A percentile compares a stretch with the other conserved stretches of the same genome.
These are phyloP conservation scores for Amphiprion percula DNA, from an alignment of 2,113 vertebrate species.

Conservation along the genomic window DNA sequence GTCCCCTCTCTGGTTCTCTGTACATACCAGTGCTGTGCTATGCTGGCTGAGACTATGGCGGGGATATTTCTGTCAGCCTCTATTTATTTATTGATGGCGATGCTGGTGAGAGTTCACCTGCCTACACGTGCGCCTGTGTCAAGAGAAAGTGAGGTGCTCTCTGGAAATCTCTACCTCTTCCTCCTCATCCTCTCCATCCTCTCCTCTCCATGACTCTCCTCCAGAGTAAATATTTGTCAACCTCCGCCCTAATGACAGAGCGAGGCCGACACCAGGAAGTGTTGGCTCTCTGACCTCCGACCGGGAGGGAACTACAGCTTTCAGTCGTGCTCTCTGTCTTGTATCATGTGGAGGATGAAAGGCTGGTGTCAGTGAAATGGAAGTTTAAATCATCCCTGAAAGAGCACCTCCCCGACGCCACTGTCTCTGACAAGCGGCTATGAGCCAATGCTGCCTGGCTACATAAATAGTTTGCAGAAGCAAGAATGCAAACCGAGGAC, in stretches of 20 bases:
- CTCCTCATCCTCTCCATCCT: conserved; percentile 9
- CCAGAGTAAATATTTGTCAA: conserved; percentile 70
- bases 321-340: conserved; percentile 28
- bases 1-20: conserved; percentile 55
- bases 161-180: conserved; percentile 46
- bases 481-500: conserved; percentile 66
- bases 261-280: conserved; percentile 56
- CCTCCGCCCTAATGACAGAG: conserved; percentile 42
- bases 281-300: conserved; percentile 64
- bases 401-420: conserved; percentile 42
- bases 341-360: conserved; percentile 53
- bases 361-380: conserved; percentile 56
- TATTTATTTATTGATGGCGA: conserved; percentile 83
- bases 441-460: conserved; percentile 53
- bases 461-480: conserved; percentile 55
- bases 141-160: conserved; percentile 58
- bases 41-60: conserved; percentile 62
- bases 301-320: conserved; percentile 6
- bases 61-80: conserved; percentile 82
- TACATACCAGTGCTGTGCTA: conserved; percentile 67
- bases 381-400: conserved; percentile 68
- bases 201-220: conserved; percentile 26
- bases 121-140: conserved; percentile 67
- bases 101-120: conserved; percentile 77
- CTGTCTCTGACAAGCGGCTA: conserved; percentile 53